phyloP scores from a whole-genome alignment of 2,797 vertebrate genomes.

The Sebastes cheni region DNA sequence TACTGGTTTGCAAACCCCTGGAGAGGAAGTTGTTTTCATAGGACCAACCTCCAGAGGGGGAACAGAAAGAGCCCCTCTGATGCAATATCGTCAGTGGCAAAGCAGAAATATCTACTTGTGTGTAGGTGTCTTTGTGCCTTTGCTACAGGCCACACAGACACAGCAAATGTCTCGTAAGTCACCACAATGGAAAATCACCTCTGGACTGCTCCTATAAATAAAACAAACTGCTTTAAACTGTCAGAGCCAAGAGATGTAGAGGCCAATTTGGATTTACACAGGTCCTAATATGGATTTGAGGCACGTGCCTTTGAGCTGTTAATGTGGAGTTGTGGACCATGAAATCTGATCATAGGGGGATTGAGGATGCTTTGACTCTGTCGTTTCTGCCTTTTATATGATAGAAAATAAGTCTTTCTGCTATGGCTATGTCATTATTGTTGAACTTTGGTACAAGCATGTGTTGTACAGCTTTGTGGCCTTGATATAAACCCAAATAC shows the following conservation, averaged over 20 bases:
- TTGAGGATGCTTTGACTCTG: conserved; percentile 29
- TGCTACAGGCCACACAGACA: conserved; percentile 48
- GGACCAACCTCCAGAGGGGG: conserved; percentile 25
- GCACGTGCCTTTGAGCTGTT: conserved; percentile 22
- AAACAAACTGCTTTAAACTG: conserved; percentile 37
- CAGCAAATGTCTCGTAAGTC: conserved; percentile 40
- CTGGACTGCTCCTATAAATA: conserved; percentile 48
- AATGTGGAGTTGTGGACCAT: conserved; percentile 12
- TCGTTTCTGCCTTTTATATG: not conserved
- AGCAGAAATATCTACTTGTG: conserved; percentile 28
- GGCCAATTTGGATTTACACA: conserved; percentile 31
- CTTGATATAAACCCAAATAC: conserved; percentile 6
- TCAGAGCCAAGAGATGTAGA: conserved; percentile 3
- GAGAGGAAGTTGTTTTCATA: conserved; percentile 59
- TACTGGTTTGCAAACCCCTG: conserved; percentile 41
- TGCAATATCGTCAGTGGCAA: conserved; percentile 47
- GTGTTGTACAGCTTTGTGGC: conserved; percentile 2
- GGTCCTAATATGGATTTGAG: conserved; percentile 39
- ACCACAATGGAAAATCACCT: conserved; percentile 51
- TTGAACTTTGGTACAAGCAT: not conserved
- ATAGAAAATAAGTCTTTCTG: not conserved
- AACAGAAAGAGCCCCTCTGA: conserved; percentile 41
- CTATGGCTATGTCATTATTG: conserved; percentile 3
- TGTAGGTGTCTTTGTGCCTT: conserved; percentile 19
- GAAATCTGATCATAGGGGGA: conserved; percentile 16